Percentiles rank a stretch among this genome's conserved stretches.
Conservation (phyloP, 2,797 vertebrate species). For the Australoheros facetus region DNA sequence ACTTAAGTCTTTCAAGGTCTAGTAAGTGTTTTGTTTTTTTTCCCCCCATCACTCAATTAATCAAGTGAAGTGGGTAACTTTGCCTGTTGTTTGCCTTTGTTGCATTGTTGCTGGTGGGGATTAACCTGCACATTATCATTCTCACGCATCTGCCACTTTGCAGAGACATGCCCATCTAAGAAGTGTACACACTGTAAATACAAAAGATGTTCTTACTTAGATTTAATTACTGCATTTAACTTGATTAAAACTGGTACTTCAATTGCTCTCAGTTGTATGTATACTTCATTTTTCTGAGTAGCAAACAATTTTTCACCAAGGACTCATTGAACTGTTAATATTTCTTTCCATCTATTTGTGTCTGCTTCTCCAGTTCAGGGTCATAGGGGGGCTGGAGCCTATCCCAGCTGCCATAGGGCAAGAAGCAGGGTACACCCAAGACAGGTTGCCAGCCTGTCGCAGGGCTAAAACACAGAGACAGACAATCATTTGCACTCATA, state of each 20-base stretch:
- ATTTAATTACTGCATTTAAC: neutral
- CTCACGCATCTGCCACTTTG: constrained; percentile 51
- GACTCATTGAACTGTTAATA: neutral
- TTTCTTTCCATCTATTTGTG: no score
- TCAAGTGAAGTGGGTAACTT: constrained; percentile 34
- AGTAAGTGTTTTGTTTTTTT: constrained; percentile 2
- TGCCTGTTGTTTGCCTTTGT: no score
- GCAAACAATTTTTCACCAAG: neutral
- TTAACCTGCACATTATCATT: constrained; percentile 60
- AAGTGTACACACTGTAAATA: neutral
- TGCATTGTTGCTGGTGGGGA: constrained; percentile 44
- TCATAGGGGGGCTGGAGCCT: no score
- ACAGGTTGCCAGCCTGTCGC: no score
- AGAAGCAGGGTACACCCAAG: no score
- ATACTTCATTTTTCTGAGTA: neutral
- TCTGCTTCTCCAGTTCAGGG: no score
- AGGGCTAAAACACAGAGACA: no score
- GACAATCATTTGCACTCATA: no score
- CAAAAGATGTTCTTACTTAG: neutral
- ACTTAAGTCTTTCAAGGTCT: constrained; percentile 23
- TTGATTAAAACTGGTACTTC: neutral
- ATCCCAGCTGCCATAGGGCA: no score
- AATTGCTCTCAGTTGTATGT: neutral
- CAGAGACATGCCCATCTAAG: constrained; percentile 46
- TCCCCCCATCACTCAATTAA: constrained; percentile 31